These are phyloP conservation scores for Eulimnadia texana DNA, from an alignment of 1,140 invertebrate species.

Conservation along the genomic window DNA sequence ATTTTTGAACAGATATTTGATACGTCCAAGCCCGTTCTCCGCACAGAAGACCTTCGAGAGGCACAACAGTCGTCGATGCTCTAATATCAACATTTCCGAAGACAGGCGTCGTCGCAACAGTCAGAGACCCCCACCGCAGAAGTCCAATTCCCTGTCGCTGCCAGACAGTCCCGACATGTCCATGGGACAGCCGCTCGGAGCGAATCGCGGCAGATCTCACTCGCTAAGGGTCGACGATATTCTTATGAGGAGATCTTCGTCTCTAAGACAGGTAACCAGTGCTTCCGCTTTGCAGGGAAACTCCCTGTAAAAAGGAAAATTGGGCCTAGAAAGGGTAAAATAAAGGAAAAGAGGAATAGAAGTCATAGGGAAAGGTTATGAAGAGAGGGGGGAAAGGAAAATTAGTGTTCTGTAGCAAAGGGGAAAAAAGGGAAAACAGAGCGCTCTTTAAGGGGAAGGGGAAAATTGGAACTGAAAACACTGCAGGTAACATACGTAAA, in stretches of 20 bases:
- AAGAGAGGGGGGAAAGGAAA: too few relatives aligned
- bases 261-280: conserved; percentile 52
- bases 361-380: too few relatives aligned
- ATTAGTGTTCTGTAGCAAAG: too few relatives aligned
- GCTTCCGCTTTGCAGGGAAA: too few relatives aligned
- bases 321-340: too few relatives aligned
- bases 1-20: conserved; percentile 51
- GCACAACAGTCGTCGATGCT: conserved; percentile 76
- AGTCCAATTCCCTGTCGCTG: conserved; percentile 71
- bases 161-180: conserved; percentile 70
- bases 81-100: conserved; percentile 77
- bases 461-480: too few relatives aligned
- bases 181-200: conserved; percentile 36
- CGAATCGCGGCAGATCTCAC: conserved; percentile 55
- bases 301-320: too few relatives aligned
- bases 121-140: conserved; percentile 41
- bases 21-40: conserved; percentile 77
- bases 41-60: conserved; percentile 85
- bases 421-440: too few relatives aligned
- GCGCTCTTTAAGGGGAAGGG: too few relatives aligned
- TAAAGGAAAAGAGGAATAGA: too few relatives aligned
- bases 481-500: too few relatives aligned
- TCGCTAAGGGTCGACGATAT: conserved; percentile 71
- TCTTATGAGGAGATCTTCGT: conserved; percentile 62
- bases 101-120: conserved; percentile 32